These are phyloP conservation scores for Norana najaformis DNA, from an alignment of 2,888 invertebrate genomes.

Conservation along the genomic window DNA sequence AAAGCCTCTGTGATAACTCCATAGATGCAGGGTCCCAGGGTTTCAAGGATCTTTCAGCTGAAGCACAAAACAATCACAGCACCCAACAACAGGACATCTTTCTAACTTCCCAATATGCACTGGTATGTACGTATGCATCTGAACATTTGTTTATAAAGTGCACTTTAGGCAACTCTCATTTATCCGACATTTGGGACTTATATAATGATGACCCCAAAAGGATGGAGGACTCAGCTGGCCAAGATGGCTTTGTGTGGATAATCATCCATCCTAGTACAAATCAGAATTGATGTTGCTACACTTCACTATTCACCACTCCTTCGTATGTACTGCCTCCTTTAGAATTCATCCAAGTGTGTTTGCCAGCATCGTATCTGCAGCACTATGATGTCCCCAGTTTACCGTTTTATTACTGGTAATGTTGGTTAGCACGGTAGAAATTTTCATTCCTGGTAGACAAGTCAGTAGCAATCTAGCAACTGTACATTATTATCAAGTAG, in stretches of 20 bases:
- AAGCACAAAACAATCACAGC: background rate
- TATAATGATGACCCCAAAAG: background rate
- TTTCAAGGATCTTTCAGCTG: background rate
- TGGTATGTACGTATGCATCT: background rate
- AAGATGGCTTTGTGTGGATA: background rate
- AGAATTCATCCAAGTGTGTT: too few species aligned
- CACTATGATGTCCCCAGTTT: too few species aligned
- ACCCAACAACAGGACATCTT: background rate
- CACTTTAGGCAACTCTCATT: background rate
- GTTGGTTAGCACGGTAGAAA: background rate
- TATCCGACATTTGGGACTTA: background rate
- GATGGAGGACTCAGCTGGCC: background rate
- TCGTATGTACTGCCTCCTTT: too few species aligned
- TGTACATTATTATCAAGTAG: background rate
- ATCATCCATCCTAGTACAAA: background rate
- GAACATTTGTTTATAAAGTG: too few species aligned
- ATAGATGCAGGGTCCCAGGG: background rate
- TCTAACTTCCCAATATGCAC: background rate
- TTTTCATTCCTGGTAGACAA: background rate
- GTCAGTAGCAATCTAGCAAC: background rate
- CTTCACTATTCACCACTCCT: background rate
- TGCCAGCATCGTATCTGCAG: constrained; percentile 13
- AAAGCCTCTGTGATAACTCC: background rate
- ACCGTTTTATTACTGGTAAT: background rate
- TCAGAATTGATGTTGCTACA: background rate